phyloP scores from a whole-genome alignment of 2,113 vertebrate genomes.

The Tapirus terrestris region DNA sequence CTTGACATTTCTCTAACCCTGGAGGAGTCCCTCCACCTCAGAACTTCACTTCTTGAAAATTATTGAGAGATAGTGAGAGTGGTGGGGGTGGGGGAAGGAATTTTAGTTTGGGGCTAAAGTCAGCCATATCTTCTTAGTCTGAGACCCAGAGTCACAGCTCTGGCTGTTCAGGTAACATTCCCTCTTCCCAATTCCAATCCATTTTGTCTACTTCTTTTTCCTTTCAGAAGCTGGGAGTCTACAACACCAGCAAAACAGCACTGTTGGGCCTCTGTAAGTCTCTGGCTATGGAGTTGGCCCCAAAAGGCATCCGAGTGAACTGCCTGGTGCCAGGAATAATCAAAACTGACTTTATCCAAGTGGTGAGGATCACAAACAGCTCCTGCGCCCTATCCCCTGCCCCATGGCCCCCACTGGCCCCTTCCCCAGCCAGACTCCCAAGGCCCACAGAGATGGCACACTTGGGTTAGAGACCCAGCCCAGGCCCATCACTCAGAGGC shows the following conservation, averaged over 20 bases:
- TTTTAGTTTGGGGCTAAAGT: background rate
- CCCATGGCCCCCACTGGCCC: too few relatives aligned
- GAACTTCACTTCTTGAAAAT: background rate
- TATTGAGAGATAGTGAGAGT: background rate
- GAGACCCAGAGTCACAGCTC: background rate
- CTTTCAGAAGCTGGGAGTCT: conserved; percentile 87
- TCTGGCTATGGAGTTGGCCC: conserved; percentile 88
- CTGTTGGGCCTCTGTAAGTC: conserved; percentile 88
- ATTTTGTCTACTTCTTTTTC: background rate
- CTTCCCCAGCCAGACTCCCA: too few relatives aligned
- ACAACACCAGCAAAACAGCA: conserved; percentile 91
- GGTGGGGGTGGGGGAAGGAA: too few relatives aligned
- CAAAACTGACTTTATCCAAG: conserved; percentile 88
- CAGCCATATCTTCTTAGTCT: too few relatives aligned
- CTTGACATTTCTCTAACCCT: background rate
- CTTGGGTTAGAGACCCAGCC: rapidly evolving
- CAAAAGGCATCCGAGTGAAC: conserved; percentile 89
- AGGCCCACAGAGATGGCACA: background rate
- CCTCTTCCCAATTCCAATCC: background rate
- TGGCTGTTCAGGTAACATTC: background rate
- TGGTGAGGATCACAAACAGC: conserved; percentile 74
- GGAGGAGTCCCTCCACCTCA: background rate
- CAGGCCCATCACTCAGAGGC: background rate
- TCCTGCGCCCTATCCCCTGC: too few relatives aligned
- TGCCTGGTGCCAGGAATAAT: conserved; percentile 85